phyloP scores from a whole-genome alignment of 2,113 vertebrate species.

The Drymodes brunneopygia region DNA sequence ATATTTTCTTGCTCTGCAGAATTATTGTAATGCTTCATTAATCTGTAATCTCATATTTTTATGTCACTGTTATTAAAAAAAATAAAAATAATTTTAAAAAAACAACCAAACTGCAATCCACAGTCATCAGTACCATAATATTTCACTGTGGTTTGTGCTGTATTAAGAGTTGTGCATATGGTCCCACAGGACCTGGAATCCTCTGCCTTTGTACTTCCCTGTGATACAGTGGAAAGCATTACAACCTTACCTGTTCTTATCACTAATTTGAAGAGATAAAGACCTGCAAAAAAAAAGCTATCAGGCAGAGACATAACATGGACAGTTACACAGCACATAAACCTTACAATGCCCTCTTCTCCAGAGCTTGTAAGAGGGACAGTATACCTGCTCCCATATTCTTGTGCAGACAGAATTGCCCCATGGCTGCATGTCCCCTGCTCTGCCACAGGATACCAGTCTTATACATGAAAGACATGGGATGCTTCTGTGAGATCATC shows the following conservation, averaged over 20 bases:
- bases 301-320: not conserved
- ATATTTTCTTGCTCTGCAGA: not conserved
- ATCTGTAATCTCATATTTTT: not conserved
- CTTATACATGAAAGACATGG: not conserved
- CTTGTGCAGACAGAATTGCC: not conserved
- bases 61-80: not conserved
- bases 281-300: not conserved
- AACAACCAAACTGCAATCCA: not conserved
- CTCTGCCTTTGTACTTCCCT: not conserved
- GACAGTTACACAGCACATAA: not conserved
- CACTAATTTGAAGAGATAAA: not conserved
- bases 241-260: not conserved
- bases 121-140: not conserved
- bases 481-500: not conserved
- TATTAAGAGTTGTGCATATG: not conserved
- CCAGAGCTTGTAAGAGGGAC: not conserved
- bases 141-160: not conserved
- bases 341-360: not conserved
- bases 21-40: not conserved
- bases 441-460: rapidly evolving
- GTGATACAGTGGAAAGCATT: not conserved
- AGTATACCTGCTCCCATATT: not conserved
- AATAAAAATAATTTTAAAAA: no score
- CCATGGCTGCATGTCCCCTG: not conserved
- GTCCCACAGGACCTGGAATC: not conserved